Conservation (phyloP, 2,113 vertebrate genomes). For the Phyllostomus hastatus region DNA sequence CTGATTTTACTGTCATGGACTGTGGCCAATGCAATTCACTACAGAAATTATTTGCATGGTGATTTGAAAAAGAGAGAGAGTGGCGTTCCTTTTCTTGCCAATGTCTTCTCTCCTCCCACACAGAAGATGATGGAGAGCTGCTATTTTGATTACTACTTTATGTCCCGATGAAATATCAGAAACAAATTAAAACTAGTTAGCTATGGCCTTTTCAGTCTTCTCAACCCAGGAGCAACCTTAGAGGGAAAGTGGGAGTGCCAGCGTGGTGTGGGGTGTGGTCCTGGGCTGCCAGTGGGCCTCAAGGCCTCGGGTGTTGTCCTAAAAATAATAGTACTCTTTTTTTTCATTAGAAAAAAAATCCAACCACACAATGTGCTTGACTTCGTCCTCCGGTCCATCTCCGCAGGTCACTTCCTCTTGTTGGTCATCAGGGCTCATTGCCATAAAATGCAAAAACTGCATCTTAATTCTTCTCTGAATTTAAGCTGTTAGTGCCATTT, state of each 20-base stretch:
- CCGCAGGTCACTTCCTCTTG: rapidly evolving
- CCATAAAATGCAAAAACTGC: too few species aligned
- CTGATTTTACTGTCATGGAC: rapidly evolving
- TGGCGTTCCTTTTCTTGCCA: neutral
- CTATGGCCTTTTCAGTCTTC: neutral
- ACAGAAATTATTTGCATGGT: neutral
- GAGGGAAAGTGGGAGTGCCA: rapidly evolving
- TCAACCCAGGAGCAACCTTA: neutral
- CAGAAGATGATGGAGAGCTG: neutral
- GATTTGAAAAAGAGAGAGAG: neutral
- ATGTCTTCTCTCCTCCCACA: neutral
- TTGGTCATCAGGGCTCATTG: neutral
- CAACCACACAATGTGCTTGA: neutral
- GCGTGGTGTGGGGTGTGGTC: rapidly evolving
- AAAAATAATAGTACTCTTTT: neutral
- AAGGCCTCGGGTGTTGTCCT: neutral
- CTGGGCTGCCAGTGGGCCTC: neutral
- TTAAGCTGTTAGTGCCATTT: rapidly evolving
- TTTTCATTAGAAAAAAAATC: neutral
- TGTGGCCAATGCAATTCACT: neutral
- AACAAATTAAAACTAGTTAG: neutral
- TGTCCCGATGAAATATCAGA: neutral
- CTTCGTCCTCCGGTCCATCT: rapidly evolving
- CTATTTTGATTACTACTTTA: neutral
- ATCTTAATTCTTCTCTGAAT: rapidly evolving